These are phyloP conservation scores for Drosophila falleni DNA, from an alignment of 2,888 invertebrate genomes.

Conservation along the genomic window DNA sequence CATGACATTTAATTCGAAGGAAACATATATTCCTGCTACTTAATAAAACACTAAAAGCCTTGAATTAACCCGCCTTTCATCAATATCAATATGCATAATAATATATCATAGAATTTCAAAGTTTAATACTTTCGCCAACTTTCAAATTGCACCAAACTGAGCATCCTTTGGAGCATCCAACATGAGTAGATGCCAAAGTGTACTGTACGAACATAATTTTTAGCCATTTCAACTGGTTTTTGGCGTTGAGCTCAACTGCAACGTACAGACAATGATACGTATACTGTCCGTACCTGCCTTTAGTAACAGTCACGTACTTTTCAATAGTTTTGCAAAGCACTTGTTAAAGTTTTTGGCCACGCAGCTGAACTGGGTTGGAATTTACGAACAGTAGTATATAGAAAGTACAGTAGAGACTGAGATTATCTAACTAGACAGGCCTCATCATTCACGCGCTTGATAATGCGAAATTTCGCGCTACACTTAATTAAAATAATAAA, in stretches of 20 bases:
- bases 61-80: not conserved
- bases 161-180: slow-evolving; percentile 11
- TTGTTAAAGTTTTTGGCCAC: slow-evolving; percentile 58
- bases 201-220: slow-evolving; percentile 53
- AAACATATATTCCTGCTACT: not conserved
- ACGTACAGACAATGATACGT: slow-evolving; percentile 70
- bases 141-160: slow-evolving; percentile 22
- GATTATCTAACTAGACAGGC: slow-evolving; percentile 15
- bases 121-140: not conserved
- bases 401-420: slow-evolving; percentile 28
- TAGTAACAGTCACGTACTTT: slow-evolving; percentile 62
- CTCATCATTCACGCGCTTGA: slow-evolving; percentile 30
- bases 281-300: slow-evolving; percentile 62
- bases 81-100: not conserved
- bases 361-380: slow-evolving; percentile 9
- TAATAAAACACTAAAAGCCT: not conserved
- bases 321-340: slow-evolving; percentile 66
- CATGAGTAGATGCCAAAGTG: slow-evolving; percentile 24
- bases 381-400: slow-evolving; percentile 1
- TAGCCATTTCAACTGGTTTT: slow-evolving; percentile 64
- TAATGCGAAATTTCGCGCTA: slow-evolving; percentile 46
- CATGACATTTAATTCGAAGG: no score
- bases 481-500: slow-evolving; percentile 67
- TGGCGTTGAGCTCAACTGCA: slow-evolving; percentile 37
- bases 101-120: not conserved